Percentiles rank a stretch among this genome's conserved stretches.
phyloP scores from a whole-genome alignment of 2,888 invertebrate genomes.

The Asteroscopus sphinx region DNA sequence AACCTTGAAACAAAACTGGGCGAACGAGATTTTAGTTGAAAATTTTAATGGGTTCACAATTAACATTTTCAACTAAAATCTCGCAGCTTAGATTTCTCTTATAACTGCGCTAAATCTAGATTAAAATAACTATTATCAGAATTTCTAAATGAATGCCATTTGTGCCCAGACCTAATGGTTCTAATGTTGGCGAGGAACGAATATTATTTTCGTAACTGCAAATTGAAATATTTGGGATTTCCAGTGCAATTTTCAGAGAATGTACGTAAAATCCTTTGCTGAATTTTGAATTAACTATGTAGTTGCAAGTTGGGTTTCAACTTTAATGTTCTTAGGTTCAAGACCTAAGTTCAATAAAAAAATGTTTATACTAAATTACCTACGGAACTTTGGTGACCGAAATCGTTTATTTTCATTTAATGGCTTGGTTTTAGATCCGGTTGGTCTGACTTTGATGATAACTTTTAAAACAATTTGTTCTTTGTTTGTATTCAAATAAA shows the following conservation, averaged over 20 bases:
- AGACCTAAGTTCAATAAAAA: too few species aligned
- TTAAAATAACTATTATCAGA: conserved; percentile 46
- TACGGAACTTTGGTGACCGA: too few species aligned
- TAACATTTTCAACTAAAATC: conserved; percentile 38
- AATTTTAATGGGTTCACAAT: too few species aligned
- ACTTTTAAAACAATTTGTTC: too few species aligned
- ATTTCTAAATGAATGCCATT: conserved; percentile 47
- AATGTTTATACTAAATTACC: too few species aligned
- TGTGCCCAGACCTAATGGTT: conserved; percentile 25
- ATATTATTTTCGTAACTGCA: conserved; percentile 51
- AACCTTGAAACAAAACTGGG: conserved; percentile 13
- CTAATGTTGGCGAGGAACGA: conserved; percentile 34
- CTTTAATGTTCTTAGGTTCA: too few species aligned
- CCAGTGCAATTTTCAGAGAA: conserved; percentile 5
- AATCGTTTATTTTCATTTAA: too few species aligned
- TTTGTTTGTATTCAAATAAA: too few species aligned
- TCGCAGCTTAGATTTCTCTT: conserved; percentile 33
- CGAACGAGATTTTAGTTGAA: too few species aligned
- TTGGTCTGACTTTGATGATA: too few species aligned
- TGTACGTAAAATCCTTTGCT: neutral
- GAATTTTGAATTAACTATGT: neutral
- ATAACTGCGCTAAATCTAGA: conserved; percentile 42
- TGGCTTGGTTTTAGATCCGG: too few species aligned
- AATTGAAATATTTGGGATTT: conserved; percentile 50
- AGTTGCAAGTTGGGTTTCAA: neutral